A percentile compares a stretch with the other conserved stretches of the same genome.
Evolutionary conservation across 2,797 vertebrate species (phyloP).

Genomic region (Parotocinclus haroldoi): DNA sequence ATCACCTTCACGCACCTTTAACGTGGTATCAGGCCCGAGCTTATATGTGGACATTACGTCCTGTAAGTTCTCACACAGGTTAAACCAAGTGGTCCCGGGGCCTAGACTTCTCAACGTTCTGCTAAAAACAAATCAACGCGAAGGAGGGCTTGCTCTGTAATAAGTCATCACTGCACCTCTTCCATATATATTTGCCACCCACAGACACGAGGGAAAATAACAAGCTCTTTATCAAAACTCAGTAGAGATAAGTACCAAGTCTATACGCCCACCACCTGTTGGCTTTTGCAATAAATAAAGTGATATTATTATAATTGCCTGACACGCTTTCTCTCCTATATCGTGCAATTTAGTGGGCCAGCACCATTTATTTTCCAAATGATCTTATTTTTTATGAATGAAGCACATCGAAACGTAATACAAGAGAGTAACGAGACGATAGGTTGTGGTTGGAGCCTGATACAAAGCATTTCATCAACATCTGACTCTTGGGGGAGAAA

Average conservation of each 20-base stretch:
- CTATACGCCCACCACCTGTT: too few relatives aligned
- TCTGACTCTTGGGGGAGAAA: slow-evolving; percentile 27
- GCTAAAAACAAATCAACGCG: slow-evolving; percentile 55
- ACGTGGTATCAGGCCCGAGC: slow-evolving; percentile 55
- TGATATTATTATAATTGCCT: background rate
- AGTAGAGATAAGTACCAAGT: background rate
- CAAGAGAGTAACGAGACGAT: background rate
- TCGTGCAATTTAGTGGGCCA: background rate
- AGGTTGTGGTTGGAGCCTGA: slow-evolving; percentile 27
- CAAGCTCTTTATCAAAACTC: background rate
- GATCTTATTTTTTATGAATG: background rate
- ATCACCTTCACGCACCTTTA: slow-evolving; percentile 68
- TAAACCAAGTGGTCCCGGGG: slow-evolving; percentile 64
- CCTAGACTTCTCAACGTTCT: slow-evolving; percentile 57
- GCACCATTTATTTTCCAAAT: slow-evolving; percentile 1
- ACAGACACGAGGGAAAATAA: background rate
- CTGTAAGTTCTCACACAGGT: slow-evolving; percentile 65
- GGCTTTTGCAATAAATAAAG: background rate
- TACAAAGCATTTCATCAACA: slow-evolving; percentile 11
- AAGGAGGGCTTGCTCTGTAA: slow-evolving; percentile 53
- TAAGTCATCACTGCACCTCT: slow-evolving; percentile 50
- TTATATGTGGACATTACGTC: slow-evolving; percentile 70
- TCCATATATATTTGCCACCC: background rate
- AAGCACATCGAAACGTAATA: background rate
- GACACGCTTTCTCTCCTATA: background rate